Conservation (phyloP, 2,888 invertebrate species). For the Boloria euphrosyne region DNA sequence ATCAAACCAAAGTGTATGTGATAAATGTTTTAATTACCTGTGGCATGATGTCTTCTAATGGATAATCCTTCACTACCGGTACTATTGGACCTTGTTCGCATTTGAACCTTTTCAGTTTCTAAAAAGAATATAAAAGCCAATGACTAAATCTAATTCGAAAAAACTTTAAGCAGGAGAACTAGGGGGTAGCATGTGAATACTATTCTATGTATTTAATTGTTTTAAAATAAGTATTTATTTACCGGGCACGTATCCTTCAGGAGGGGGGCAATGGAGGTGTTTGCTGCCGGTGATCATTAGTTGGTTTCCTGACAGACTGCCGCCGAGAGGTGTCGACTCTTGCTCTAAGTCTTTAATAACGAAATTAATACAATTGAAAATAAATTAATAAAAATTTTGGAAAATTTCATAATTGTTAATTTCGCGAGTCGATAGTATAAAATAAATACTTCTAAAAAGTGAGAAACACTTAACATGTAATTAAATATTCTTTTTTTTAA, state of each 20-base stretch:
- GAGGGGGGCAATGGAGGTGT: constrained; percentile 90
- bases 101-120: constrained; percentile 81
- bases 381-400: too few relatives aligned
- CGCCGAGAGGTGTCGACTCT: constrained; percentile 67
- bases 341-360: constrained; percentile 75
- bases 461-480: too few relatives aligned
- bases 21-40: constrained; percentile 60
- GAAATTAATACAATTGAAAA: background rate
- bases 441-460: too few relatives aligned
- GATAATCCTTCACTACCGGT: constrained; percentile 82
- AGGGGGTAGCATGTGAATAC: background rate
- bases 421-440: too few relatives aligned
- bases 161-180: constrained; percentile 26
- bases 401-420: too few relatives aligned
- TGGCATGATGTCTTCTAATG: constrained; percentile 82
- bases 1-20: background rate
- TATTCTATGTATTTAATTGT: background rate
- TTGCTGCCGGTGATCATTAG: constrained; percentile 90
- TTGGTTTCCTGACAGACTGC: constrained; percentile 88
- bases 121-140: constrained; percentile 46
- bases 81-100: constrained; percentile 81
- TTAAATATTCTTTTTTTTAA: background rate
- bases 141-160: constrained; percentile 28
- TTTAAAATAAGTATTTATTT: constrained; percentile 29
- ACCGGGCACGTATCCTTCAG: constrained; percentile 83